A percentile compares a stretch with the other conserved stretches of the same genome.
These are phyloP conservation scores for Torymus auratus DNA, from an alignment of 2,888 invertebrate genomes.

Conservation along the genomic window DNA sequence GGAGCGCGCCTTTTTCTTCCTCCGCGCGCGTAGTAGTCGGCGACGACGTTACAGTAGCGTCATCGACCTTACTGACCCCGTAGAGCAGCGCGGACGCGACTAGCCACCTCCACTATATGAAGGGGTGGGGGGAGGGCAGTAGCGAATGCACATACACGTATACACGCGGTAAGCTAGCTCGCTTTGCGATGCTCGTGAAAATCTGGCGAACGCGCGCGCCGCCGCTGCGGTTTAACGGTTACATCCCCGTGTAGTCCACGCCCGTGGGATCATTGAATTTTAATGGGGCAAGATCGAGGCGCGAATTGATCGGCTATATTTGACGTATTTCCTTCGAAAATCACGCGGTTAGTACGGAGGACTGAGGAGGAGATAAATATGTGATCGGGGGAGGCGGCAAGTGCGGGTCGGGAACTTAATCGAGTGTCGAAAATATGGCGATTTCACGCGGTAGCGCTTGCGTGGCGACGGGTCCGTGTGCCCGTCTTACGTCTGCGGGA, in stretches of 20 bases:
- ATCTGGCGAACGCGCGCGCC: neutral
- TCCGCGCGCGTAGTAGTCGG: neutral
- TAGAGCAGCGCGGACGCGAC: conserved; percentile 32
- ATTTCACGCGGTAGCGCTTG: conserved; percentile 1
- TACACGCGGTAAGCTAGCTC: too few species aligned
- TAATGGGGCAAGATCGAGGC: neutral
- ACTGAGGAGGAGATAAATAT: neutral
- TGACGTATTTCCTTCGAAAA: too few species aligned
- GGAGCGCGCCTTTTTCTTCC: neutral
- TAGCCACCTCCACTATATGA: neutral
- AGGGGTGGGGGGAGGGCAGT: neutral
- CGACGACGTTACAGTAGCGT: conserved; percentile 53
- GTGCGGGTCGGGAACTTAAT: conserved; percentile 44
- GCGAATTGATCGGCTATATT: too few species aligned
- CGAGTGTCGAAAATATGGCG: conserved; percentile 26
- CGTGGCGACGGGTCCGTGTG: too few species aligned
- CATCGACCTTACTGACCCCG: conserved; percentile 60
- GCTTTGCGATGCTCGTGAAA: neutral
- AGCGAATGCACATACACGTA: neutral
- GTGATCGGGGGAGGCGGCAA: neutral
- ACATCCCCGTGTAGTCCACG: too few species aligned
- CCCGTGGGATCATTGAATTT: conserved; percentile 35
- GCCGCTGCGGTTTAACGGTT: conserved; percentile 10
- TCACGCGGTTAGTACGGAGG: neutral
- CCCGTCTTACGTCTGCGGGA: too few species aligned